A percentile compares a stretch with the other conserved stretches of the same genome.
Evolutionary conservation across 2,113 vertebrate species (phyloP).

Genomic region (Glaucomys volans): DNA sequence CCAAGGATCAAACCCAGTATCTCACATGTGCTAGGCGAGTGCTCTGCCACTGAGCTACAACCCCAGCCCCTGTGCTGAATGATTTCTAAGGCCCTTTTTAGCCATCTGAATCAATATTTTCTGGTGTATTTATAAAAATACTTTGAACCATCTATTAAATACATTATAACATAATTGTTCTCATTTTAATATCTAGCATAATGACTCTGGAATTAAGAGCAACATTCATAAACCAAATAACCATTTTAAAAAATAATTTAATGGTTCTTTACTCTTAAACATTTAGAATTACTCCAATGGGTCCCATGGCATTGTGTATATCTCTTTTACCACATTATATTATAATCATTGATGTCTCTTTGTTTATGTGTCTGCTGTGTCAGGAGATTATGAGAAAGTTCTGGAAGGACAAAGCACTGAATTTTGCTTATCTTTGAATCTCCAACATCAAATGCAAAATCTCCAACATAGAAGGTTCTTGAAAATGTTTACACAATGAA

Average conservation of each 20-base stretch:
- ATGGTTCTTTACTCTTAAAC: constrained; percentile 7
- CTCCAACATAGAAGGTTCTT: not conserved
- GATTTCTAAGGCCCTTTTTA: not conserved
- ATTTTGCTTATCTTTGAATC: not conserved
- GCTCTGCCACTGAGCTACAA: too few species aligned
- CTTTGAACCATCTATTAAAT: not conserved
- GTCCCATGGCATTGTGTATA: not conserved
- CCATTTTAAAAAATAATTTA: not conserved
- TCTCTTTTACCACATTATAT: not conserved
- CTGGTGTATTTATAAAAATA: not conserved
- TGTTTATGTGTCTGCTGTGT: not conserved
- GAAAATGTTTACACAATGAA: not conserved
- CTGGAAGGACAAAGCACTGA: not conserved
- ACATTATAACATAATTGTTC: not conserved
- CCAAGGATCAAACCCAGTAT: too few species aligned
- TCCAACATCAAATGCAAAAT: not conserved
- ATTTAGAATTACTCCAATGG: constrained; percentile 25
- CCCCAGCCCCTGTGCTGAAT: too few species aligned
- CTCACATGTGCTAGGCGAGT: too few species aligned
- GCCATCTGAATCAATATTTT: not conserved
- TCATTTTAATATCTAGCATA: constrained; percentile 1
- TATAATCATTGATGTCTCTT: not conserved
- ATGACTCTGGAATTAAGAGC: not conserved
- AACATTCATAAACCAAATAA: not conserved
- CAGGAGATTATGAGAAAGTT: not conserved